Base-by-base conservation (phyloP, 1,140 invertebrate genomes). In the Tetraneura akinire region DNA sequence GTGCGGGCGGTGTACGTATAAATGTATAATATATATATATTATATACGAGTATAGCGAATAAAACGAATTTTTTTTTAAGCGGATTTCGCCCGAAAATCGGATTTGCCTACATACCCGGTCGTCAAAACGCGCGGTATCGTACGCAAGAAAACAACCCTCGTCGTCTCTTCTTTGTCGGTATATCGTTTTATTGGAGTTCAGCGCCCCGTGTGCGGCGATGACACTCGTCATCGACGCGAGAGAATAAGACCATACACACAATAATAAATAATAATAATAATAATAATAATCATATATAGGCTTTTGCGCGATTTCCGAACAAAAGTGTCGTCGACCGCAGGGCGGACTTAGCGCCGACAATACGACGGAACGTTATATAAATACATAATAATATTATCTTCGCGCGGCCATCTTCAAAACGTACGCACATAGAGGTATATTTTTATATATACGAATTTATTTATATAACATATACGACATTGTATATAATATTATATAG, bases 161-260 rank as follows among this genome's bases (percentile, higher is more conserved):
- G 49, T 73, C 70, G 49, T 73, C 70, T 26, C 53, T 55, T 73
- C 49, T 49, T 73, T 9, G 26, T 16, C 21, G 21, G 8, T 6
- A 29, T 16, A 1, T n/a, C 26, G 21, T 23, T n/a, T n/a, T 6
- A 29, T 29, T 29, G 47, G 21, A 29, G 49, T 73, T 73, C 70
- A 73, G 70, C 70, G 70, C 70, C 70, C 68, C 70, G 70, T 73
- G 47, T 49, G 45, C 49, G 26, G 45, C 49, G 26, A 73, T 55
- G 70, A 73, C 70, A 73, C 49, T 55, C 49, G 70, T 37, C 32
- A 37, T 37, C 32, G 3, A 26, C 47, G 23, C 26, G 62, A 18
- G n/a, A n/a, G n/a, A n/a, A n/a, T n/a, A n/a, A n/a, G n/a, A n/a
- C n/a, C n/a, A n/a, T n/a, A n/a, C n/a, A n/a, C n/a, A n/a, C n/a